phyloP scores from a whole-genome alignment of 1,140 invertebrate genomes.

The Diachasma alloeum region DNA sequence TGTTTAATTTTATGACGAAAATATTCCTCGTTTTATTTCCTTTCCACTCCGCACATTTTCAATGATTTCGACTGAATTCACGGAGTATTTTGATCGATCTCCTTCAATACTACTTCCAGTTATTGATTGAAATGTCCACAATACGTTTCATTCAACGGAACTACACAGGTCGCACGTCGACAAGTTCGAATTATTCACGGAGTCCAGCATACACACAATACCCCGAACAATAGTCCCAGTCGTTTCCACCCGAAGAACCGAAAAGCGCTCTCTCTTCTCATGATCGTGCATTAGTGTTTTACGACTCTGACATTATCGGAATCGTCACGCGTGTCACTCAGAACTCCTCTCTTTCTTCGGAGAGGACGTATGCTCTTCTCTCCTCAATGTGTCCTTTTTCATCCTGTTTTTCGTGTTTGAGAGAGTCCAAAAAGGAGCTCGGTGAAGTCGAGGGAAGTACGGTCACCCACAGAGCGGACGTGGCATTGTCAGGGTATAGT shows the following conservation, averaged over 20 bases:
- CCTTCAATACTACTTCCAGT: too few relatives aligned
- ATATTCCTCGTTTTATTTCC: background rate
- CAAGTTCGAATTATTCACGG: slow-evolving; percentile 42
- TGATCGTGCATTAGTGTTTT: slow-evolving; percentile 62
- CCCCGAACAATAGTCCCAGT: slow-evolving; percentile 36
- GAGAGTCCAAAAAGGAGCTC: background rate
- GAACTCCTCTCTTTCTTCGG: slow-evolving; percentile 19
- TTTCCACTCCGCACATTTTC: background rate
- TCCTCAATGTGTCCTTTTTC: background rate
- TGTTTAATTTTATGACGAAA: too few relatives aligned
- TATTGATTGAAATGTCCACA: background rate
- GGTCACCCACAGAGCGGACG: slow-evolving; percentile 33
- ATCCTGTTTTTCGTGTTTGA: background rate
- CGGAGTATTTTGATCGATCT: background rate
- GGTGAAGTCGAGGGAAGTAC: slow-evolving; percentile 22
- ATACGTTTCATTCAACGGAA: background rate
- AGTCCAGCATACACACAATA: slow-evolving; percentile 37
- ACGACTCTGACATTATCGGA: slow-evolving; percentile 51
- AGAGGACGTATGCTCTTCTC: background rate
- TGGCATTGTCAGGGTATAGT: background rate
- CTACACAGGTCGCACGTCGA: slow-evolving; percentile 20
- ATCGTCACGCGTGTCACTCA: slow-evolving; percentile 55
- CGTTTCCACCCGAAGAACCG: slow-evolving; percentile 6
- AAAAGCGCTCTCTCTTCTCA: slow-evolving; percentile 40
- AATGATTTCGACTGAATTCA: background rate